phyloP scores from a whole-genome alignment of 2,888 invertebrate genomes.

The Mamestra brassicae region DNA sequence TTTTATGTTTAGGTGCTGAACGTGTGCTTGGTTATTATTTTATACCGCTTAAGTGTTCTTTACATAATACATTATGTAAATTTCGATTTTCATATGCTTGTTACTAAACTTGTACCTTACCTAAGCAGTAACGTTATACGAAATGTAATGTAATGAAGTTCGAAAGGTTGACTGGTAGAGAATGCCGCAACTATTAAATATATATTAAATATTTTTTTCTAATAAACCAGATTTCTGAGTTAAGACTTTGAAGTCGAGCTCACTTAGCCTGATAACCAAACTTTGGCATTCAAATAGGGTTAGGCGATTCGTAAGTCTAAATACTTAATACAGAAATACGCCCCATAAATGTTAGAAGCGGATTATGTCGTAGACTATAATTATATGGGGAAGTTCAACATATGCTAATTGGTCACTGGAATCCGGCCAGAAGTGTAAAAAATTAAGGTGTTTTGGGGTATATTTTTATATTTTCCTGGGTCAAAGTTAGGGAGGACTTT shows the following conservation, averaged over 20 bases:
- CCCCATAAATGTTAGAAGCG: too few relatives aligned
- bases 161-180: too few relatives aligned
- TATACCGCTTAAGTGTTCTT: constrained; percentile 11
- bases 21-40: constrained; percentile 47
- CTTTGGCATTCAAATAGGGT: background rate
- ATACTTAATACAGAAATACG: background rate
- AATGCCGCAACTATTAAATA: too few relatives aligned
- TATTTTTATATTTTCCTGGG: background rate
- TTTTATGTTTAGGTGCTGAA: constrained; percentile 43
- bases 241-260: too few relatives aligned
- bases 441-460: background rate
- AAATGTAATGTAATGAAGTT: too few relatives aligned
- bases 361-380: background rate
- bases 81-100: background rate
- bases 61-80: background rate
- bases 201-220: too few relatives aligned
- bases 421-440: background rate
- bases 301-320: background rate
- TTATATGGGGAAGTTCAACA: background rate
- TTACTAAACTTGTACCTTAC: background rate
- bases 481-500: too few relatives aligned
- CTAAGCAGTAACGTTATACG: background rate
- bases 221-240: too few relatives aligned
- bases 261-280: background rate
- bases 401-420: constrained; percentile 24